Evolutionary conservation across 2,888 invertebrate species (phyloP).

Genomic region (Sminthurinus aureus): DNA sequence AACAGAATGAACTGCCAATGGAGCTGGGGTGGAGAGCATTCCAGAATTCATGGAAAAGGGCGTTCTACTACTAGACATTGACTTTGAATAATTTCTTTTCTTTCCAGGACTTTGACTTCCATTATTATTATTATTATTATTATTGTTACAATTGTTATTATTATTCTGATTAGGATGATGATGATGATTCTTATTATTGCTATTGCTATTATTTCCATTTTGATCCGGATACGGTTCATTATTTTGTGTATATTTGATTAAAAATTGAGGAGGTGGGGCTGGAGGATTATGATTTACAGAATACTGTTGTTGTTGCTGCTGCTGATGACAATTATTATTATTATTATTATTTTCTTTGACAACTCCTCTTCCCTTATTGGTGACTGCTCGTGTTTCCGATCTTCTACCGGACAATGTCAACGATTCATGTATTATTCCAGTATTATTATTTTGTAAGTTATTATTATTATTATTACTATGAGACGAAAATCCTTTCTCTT

Average conservation of each 20-base stretch:
- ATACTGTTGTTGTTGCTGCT: too few species aligned
- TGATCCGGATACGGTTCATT: background rate
- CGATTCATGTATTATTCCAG: background rate
- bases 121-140: background rate
- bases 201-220: background rate
- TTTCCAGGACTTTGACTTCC: background rate
- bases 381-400: background rate
- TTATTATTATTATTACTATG: background rate
- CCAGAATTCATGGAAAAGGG: background rate
- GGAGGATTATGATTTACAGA: background rate
- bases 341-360: background rate
- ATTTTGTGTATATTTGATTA: background rate
- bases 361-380: background rate
- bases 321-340: background rate
- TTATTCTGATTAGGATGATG: background rate
- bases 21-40: background rate
- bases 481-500: too few species aligned
- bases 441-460: background rate
- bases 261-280: background rate
- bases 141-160: background rate
- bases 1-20: background rate
- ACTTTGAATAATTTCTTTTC: constrained; percentile 2
- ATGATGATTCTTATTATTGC: background rate
- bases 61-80: background rate
- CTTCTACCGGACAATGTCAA: background rate